Percentiles rank a stretch among this genome's conserved stretches.
phyloP scores from a whole-genome alignment of 2,113 vertebrate genomes.

The Clarias magur region DNA sequence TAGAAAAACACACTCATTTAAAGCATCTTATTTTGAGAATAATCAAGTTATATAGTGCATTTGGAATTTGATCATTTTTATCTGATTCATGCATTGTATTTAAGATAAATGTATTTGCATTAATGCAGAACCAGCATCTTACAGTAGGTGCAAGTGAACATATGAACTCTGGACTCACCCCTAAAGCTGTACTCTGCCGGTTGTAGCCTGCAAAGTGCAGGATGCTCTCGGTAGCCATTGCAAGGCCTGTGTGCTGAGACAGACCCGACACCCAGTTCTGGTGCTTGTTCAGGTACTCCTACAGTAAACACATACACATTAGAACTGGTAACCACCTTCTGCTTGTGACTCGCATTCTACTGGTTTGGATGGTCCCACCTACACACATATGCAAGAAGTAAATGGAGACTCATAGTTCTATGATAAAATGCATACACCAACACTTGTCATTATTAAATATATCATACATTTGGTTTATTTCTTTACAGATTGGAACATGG shows the following conservation, averaged over 20 bases:
- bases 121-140: background rate
- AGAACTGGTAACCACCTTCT: background rate
- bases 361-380: background rate
- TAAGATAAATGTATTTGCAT: background rate
- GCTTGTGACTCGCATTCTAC: background rate
- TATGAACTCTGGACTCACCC: slow-evolving; percentile 72
- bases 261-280: slow-evolving; percentile 98
- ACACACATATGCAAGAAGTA: too few relatives aligned
- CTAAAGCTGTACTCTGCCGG: slow-evolving; percentile 90
- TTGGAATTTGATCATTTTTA: background rate
- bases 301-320: slow-evolving; percentile 13
- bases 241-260: slow-evolving; percentile 97
- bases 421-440: too few relatives aligned
- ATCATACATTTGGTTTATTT: too few relatives aligned
- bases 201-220: slow-evolving; percentile 95
- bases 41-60: background rate
- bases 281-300: slow-evolving; percentile 98
- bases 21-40: background rate
- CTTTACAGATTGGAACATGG: too few relatives aligned
- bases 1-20: background rate
- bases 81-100: background rate
- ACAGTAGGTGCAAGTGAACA: background rate
- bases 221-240: slow-evolving; percentile 97
- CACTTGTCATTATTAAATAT: too few relatives aligned
- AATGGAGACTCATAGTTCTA: background rate